Evolutionary conservation across 2,888 invertebrate species (phyloP).

Genomic region (Trilocha varians): DNA sequence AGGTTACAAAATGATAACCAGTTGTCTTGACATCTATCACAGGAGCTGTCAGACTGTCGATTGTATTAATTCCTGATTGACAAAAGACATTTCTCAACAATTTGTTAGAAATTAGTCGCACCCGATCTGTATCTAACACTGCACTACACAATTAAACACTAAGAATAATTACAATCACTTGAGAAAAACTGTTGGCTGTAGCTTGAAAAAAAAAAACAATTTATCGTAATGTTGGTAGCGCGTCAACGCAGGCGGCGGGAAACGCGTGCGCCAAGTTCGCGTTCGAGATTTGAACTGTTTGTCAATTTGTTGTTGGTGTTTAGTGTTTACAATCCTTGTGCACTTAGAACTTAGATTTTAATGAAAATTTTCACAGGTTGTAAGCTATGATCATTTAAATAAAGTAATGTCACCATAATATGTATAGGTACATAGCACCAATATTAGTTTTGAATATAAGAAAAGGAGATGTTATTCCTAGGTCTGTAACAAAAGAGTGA

Average conservation of each 20-base stretch:
- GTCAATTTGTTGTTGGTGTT: constrained; percentile 13
- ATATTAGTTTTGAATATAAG: too few relatives aligned
- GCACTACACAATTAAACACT: constrained; percentile 17
- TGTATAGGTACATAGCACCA: too few relatives aligned
- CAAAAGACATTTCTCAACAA: constrained; percentile 3
- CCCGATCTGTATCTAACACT: constrained; percentile 12
- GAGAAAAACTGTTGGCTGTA: constrained; percentile 2
- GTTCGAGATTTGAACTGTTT: constrained; percentile 61
- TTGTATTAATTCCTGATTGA: constrained; percentile 9
- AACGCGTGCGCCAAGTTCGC: constrained; percentile 64
- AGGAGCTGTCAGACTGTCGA: constrained; percentile 1
- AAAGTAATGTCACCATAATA: too few relatives aligned
- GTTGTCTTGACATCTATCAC: constrained; percentile 14
- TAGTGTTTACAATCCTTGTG: background rate
- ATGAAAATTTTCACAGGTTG: too few relatives aligned
- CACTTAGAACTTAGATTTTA: too few relatives aligned
- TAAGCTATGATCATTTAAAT: too few relatives aligned
- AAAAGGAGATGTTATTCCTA: too few relatives aligned
- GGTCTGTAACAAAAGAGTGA: too few relatives aligned
- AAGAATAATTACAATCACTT: too few relatives aligned
- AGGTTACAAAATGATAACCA: background rate
- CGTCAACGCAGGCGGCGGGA: constrained; percentile 10
- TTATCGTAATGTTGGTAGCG: constrained; percentile 15
- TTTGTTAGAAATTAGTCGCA: constrained; percentile 13
- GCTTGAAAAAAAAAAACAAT: constrained; percentile 8